phyloP scores from a whole-genome alignment of 2,113 vertebrate species.

The Percina caprodes region DNA sequence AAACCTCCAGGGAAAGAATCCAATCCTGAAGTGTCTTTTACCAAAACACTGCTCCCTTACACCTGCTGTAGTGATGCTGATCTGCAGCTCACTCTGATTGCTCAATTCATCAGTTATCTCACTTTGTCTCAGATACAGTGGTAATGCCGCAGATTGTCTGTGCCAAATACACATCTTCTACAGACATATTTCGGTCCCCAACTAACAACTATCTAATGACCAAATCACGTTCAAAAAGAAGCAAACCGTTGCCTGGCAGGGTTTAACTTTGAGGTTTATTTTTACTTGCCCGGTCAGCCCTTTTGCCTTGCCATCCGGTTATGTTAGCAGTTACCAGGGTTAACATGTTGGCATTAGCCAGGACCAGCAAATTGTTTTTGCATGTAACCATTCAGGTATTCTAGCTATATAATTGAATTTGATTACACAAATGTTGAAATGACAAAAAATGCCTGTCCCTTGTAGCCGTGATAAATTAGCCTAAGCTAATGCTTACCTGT shows the following conservation, averaged over 20 bases:
- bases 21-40: background rate
- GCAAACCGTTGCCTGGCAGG: background rate
- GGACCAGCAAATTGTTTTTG: no score
- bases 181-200: background rate
- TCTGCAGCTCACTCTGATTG: conserved; percentile 13
- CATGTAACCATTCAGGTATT: no score
- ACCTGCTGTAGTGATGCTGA: background rate
- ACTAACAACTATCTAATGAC: conserved; percentile 18
- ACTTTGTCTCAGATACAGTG: background rate
- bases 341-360: no score
- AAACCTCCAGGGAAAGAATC: background rate
- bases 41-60: background rate
- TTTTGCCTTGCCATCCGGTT: no score
- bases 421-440: no score
- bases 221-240: background rate
- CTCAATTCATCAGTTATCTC: conserved; percentile 8
- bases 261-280: no score
- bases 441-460: no score
- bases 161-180: background rate
- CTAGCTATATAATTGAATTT: no score
- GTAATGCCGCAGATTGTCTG: background rate
- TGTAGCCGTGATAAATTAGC: no score
- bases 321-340: no score
- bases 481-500: no score
- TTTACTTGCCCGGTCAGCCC: no score